Conservation (phyloP, 2,113 vertebrate species). For the Dicaeum eximium region DNA sequence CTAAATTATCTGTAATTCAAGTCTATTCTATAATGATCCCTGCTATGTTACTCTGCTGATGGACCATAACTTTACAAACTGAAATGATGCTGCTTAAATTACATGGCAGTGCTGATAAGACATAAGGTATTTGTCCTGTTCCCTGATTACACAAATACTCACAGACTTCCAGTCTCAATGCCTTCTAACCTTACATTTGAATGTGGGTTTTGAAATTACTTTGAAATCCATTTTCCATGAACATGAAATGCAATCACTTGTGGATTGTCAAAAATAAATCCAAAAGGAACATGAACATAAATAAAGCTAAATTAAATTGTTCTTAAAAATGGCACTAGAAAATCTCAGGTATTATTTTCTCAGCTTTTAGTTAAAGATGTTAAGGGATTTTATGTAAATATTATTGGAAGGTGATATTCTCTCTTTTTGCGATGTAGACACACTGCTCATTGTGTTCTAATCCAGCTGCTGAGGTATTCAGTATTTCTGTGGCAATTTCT, state of each 20-base stretch:
- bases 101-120: background rate
- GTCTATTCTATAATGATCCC: background rate
- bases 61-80: background rate
- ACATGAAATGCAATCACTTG: background rate
- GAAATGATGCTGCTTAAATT: background rate
- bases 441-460: background rate
- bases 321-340: background rate
- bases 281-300: background rate
- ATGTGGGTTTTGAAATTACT: background rate
- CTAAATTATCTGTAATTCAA: background rate
- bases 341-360: slow-evolving; percentile 4
- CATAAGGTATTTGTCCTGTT: background rate
- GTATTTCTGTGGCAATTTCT: background rate
- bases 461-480: background rate
- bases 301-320: background rate
- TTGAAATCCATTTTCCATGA: slow-evolving; percentile 7
- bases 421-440: background rate
- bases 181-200: background rate
- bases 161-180: background rate
- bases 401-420: slow-evolving; percentile 3
- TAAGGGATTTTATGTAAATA: slow-evolving; percentile 27
- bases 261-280: background rate
- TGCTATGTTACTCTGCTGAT: background rate
- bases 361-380: background rate
- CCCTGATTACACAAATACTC: background rate